Evolutionary conservation across 2,797 vertebrate genomes (phyloP), one percentile per base, ranked within the genome.

Genomic region (Peromyscus eremicus): DNA sequence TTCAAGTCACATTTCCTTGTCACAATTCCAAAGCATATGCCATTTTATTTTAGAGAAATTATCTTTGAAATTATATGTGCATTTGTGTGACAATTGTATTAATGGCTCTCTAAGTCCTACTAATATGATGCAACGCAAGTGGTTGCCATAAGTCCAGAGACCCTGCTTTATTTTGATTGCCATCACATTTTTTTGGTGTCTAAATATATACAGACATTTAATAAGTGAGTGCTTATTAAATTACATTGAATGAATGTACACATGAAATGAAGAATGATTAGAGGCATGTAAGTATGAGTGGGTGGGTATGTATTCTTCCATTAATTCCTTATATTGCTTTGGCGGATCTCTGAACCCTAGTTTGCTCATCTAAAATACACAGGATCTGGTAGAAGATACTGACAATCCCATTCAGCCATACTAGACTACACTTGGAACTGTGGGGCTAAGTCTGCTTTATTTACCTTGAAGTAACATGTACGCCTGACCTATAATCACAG

Each of bases 11-110:
- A 32, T 29, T 91, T 49, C 13, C 6, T 83, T 80, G 11, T 66
- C 88, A 76, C 10, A 79, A 34, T 95, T 66, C 12, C 43, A 43
- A 16, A 70, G 32, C 14, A 17, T 60, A 68, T n/a, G 4, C 25
- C 57, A 43, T n/a, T 86, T 80, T 86, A 60, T 85, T 66, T 62
- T 52, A 89, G 34, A 89, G 6, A 2, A 19, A n/a, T 83, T 80
- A 25, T 37, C 70, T 94, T 87, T 17, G 43, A 87, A 90, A 86
- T 68, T 27, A 43, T 16, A 13, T 40, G 16, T 86, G 9, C 40
- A 86, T 87, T 87, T 46, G 43, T 81, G 32, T 86, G 49, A 88
- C 92, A 83, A 29, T 70, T 88, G 94, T 82, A 76, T 66, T 81
- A 73, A 52, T 52, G 25, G 62, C 85, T 91, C 2, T 52, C 32